These are phyloP conservation scores for Ascidia mentula DNA, from an alignment of 23 tunicate species.

Conservation along the genomic window DNA sequence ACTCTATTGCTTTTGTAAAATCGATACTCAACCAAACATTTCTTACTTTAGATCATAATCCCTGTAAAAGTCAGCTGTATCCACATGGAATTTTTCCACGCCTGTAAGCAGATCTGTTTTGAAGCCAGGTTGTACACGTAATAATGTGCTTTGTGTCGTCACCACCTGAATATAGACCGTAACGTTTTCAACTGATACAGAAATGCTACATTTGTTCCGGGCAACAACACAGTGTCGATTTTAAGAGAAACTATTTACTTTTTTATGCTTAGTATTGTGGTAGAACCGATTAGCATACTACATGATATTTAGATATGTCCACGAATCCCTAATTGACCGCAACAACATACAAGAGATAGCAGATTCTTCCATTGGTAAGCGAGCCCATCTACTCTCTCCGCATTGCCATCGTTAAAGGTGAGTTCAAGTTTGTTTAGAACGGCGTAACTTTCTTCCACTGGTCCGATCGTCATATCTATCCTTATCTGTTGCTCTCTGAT, in stretches of 20 bases:
- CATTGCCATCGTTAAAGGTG: slow-evolving; percentile 85
- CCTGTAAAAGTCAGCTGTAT: slow-evolving; percentile 75
- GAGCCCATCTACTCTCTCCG: slow-evolving; percentile 90
- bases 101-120: slow-evolving; percentile 70
- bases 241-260: too few species aligned
- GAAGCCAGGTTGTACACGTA: slow-evolving; percentile 93
- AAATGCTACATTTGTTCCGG: too few species aligned
- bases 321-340: too few species aligned
- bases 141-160: slow-evolving; percentile 73
- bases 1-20: too few species aligned
- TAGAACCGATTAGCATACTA: too few species aligned
- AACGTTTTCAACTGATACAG: too few species aligned
- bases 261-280: too few species aligned
- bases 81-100: slow-evolving; percentile 90
- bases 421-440: slow-evolving; percentile 83
- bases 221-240: too few species aligned
- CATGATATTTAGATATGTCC: too few species aligned
- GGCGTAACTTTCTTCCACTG: slow-evolving; percentile 87
- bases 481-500: slow-evolving; percentile 78
- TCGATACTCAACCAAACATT: too few species aligned
- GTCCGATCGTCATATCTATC: slow-evolving; percentile 93
- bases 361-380: slow-evolving; percentile 96
- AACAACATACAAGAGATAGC: slow-evolving; percentile 42
- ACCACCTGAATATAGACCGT: slow-evolving; percentile 78
- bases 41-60: slow-evolving; percentile 86